These are phyloP conservation scores for Leguminivora glycinivorella DNA, from an alignment of 1,140 invertebrate genomes.

Conservation along the genomic window DNA sequence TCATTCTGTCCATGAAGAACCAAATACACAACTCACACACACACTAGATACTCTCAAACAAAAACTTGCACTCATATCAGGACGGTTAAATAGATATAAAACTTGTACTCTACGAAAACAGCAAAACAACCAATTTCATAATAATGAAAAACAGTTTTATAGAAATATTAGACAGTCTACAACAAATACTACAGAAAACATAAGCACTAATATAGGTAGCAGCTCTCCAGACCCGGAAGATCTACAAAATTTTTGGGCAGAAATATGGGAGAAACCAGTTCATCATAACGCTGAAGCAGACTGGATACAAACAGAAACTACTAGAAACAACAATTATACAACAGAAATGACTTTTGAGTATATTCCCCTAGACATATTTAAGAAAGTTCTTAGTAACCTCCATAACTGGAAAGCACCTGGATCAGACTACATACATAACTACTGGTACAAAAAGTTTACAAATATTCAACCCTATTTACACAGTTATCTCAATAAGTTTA, in stretches of 20 bases:
- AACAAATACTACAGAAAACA: too few relatives aligned
- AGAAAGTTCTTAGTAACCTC: background rate
- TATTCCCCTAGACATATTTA: conserved; percentile 15
- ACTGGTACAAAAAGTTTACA: conserved; percentile 29
- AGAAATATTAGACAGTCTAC: too few relatives aligned
- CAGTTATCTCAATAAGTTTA: conserved; percentile 17
- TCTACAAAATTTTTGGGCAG: background rate
- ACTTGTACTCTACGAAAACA: too few relatives aligned
- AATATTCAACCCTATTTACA: conserved; percentile 4
- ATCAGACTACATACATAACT: conserved; percentile 23
- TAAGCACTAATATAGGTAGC: too few relatives aligned
- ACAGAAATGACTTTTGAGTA: conserved; percentile 15
- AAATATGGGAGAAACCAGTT: conserved; percentile 3
- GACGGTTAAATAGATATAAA: too few relatives aligned
- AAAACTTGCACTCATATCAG: too few relatives aligned
- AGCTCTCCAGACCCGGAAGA: background rate
- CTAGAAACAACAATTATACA: background rate
- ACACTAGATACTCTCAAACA: too few relatives aligned
- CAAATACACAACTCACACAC: too few relatives aligned
- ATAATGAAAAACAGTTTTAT: too few relatives aligned
- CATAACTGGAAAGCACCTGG: too few relatives aligned
- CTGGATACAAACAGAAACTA: conserved; percentile 15
- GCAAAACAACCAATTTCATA: too few relatives aligned
- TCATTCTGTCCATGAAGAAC: too few relatives aligned
- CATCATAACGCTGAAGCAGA: background rate